Base-by-base conservation (phyloP, 2,797 vertebrate species). In the Ceryle rudis region DNA sequence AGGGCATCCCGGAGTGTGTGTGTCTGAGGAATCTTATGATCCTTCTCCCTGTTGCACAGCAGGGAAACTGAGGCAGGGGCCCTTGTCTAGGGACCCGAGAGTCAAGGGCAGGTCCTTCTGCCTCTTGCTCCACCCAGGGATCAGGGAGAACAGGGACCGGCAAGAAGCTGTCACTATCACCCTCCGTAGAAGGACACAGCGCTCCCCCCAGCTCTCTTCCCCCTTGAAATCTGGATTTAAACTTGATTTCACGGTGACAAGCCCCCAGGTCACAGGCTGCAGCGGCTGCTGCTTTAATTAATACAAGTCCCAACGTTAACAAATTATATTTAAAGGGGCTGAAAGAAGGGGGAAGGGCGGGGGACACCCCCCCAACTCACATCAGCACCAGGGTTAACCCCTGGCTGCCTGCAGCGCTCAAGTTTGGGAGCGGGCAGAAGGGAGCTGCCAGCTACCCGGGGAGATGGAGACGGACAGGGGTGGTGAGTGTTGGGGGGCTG, bases 261-360 rank as follows among this genome's bases (percentile, higher is more conserved):
- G 96, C 96, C 97, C 96, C 91, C 97, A 72, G 97, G 97, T 97
- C 96, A 97, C 91, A 96, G 96, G 96, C 97, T 96, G 93, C 94
- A 92, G 95, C 90, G 92, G 96, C 94, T 97, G 96, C 97, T 91
- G 95, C 94, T 97, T 97, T 97, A 97, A 97, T 97, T 97, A 97
- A 97, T 90, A 96, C 95, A 96, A 95, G 95, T 97, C 91, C 92
- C 89, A 94, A 90, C 88, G 82, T 90, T 97, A 95, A 96, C 96
- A 97, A 95, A 97, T 97, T 95, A 95, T 96, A 95, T 94, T 89
- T 94, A 90, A 95, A 90, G 90, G 89, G 94, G 60, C 35, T 91
- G 54, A 51, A 83, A 79, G 80, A 65, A 81, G 85, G 91, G 89
- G 91, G 73, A 93, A 86, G 96, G 90, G 88, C 60, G 95, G 94